Percentiles rank a stretch among this genome's conserved stretches.
Conservation (phyloP, 53 echinoderm and acorn worm species). For the Patiria pectinifera region DNA sequence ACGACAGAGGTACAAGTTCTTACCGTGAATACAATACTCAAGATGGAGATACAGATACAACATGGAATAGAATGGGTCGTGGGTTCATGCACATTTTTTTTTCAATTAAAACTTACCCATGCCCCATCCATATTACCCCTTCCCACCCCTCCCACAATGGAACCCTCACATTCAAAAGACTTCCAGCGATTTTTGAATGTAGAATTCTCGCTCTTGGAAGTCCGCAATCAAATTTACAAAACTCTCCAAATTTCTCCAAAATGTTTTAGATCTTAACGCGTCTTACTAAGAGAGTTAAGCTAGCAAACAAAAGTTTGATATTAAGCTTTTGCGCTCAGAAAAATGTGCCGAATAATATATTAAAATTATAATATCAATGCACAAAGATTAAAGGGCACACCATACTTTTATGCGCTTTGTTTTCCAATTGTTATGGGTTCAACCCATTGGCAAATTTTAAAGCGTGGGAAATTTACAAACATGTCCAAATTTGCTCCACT, state of each 20-base stretch:
- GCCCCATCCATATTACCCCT: neutral
- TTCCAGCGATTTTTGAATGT: neutral
- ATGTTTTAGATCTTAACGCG: neutral
- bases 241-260: neutral
- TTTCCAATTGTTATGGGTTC: neutral
- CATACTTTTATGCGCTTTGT: neutral
- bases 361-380: too few species aligned
- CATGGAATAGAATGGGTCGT: conserved; percentile 14
- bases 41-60: conserved; percentile 18
- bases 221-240: neutral
- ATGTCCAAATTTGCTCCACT: too few species aligned
- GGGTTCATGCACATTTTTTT: neutral
- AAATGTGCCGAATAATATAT: too few species aligned
- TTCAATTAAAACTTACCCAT: neutral
- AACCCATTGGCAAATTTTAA: too few species aligned
- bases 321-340: too few species aligned
- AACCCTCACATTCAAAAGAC: neutral
- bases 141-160: too few species aligned
- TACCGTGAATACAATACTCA: conserved; percentile 54
- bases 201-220: neutral
- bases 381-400: too few species aligned
- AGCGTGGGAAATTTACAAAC: too few species aligned
- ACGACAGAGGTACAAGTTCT: conserved; percentile 7
- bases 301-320: too few species aligned
- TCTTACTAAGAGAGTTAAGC: neutral